Evolutionary conservation across 2,113 vertebrate genomes (phyloP).

Genomic region (Ariopsis seemanni): DNA sequence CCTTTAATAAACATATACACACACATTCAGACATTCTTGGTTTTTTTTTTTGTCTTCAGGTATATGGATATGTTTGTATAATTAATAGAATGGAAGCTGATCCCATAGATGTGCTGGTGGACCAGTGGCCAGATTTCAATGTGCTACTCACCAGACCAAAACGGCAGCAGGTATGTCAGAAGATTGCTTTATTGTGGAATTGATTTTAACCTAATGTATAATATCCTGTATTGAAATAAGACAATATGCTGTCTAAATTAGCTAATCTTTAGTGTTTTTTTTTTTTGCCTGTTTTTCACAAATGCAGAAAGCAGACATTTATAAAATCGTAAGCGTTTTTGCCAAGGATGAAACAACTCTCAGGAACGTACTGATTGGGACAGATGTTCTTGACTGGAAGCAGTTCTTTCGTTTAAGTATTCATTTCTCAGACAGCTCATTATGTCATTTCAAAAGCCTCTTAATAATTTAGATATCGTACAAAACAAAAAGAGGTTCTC

Average conservation of each 20-base stretch:
- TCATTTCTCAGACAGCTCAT: background rate
- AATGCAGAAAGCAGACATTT: constrained; percentile 57
- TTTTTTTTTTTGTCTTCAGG: constrained; percentile 49
- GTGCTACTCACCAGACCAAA: constrained; percentile 58
- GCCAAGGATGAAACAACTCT: constrained; percentile 55
- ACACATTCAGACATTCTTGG: no score
- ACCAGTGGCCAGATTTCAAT: constrained; percentile 66
- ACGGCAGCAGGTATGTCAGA: constrained; percentile 34
- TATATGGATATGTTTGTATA: constrained; percentile 56
- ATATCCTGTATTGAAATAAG: background rate
- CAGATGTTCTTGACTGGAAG: constrained; percentile 59
- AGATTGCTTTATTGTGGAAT: background rate
- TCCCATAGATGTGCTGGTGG: constrained; percentile 58
- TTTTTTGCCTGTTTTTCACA: background rate
- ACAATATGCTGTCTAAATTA: background rate
- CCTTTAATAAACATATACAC: no score
- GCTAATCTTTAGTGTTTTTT: background rate
- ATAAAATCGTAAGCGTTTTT: constrained; percentile 58
- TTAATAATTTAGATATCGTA: background rate
- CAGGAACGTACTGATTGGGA: constrained; percentile 46
- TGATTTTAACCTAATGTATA: background rate
- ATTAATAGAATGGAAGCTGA: constrained; percentile 49
- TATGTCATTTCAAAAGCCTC: background rate
- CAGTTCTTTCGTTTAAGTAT: constrained; percentile 61
- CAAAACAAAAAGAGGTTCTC: background rate